phyloP scores from a whole-genome alignment of 2,113 vertebrate species.

The Helogale parvula region DNA sequence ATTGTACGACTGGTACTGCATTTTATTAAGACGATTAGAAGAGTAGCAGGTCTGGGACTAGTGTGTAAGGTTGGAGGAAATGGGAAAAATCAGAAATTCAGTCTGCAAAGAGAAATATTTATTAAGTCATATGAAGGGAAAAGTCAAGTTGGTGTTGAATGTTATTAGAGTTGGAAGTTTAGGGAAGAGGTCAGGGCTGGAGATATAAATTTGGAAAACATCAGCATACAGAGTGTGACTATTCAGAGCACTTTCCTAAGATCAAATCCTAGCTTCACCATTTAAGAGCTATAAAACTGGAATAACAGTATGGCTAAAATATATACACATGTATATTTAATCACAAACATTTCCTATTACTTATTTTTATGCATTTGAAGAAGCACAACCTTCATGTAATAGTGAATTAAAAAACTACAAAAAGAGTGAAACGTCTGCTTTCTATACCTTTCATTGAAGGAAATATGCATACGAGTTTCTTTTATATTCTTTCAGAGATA shows the following conservation, averaged over 20 bases:
- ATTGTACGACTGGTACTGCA: not conserved
- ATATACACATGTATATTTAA: not conserved
- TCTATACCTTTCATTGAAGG: not conserved
- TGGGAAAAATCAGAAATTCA: not conserved
- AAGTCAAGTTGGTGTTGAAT: not conserved
- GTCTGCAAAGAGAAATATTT: not conserved
- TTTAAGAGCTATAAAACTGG: slow-evolving; percentile 2
- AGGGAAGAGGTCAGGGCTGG: not conserved
- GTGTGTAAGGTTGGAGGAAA: not conserved
- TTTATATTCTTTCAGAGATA: slow-evolving; percentile 37
- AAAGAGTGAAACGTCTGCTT: slow-evolving; percentile 3
- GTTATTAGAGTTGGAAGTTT: not conserved
- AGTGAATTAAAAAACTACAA: not conserved
- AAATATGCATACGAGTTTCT: not conserved
- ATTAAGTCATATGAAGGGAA: not conserved
- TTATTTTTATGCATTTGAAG: slow-evolving; percentile 11
- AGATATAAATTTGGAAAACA: not conserved
- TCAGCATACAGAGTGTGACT: not conserved
- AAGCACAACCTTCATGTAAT: slow-evolving; percentile 27
- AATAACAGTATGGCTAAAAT: not conserved
- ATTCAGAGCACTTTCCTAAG: slow-evolving; percentile 13
- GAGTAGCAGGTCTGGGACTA: not conserved
- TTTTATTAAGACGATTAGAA: not conserved
- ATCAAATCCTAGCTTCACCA: not conserved
- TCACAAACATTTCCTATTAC: not conserved